Percentiles rank a stretch among this genome's conserved stretches.
phyloP scores from a whole-genome alignment of 2,797 vertebrate species.

The Trematomus bernacchii region DNA sequence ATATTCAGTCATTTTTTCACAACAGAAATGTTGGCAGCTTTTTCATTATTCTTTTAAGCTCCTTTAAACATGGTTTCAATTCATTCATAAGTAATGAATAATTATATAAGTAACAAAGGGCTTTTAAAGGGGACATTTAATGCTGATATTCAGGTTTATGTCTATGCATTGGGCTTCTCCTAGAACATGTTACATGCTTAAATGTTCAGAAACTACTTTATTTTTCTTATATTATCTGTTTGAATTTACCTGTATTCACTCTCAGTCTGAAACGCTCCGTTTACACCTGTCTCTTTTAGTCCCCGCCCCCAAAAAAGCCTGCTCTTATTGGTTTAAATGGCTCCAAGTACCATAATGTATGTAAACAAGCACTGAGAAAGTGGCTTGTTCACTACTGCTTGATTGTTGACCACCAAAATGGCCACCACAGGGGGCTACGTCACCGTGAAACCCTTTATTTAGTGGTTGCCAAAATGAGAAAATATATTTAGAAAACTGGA shows the following conservation, averaged over 20 bases:
- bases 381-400: background rate
- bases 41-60: background rate
- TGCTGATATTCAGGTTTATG: too few relatives aligned
- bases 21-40: background rate
- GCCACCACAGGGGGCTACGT: background rate
- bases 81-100: background rate
- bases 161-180: too few relatives aligned
- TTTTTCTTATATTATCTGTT: too few relatives aligned
- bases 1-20: background rate
- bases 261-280: too few relatives aligned
- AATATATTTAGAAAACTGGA: background rate
- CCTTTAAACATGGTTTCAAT: background rate
- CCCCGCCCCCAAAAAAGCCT: too few relatives aligned
- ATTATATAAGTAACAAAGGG: background rate
- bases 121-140: background rate
- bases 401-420: conserved; percentile 8
- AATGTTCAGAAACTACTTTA: too few relatives aligned
- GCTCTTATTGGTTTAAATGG: too few relatives aligned
- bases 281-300: too few relatives aligned
- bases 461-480: conserved; percentile 8
- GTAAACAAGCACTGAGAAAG: background rate
- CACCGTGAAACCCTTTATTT: conserved; percentile 12
- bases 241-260: too few relatives aligned
- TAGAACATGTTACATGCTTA: too few relatives aligned
- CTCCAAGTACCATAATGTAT: background rate